Evolutionary conservation across 2,113 vertebrate genomes (phyloP), one percentile per base, ranked within the genome.

Genomic region (Diphyllodes magnificus): DNA sequence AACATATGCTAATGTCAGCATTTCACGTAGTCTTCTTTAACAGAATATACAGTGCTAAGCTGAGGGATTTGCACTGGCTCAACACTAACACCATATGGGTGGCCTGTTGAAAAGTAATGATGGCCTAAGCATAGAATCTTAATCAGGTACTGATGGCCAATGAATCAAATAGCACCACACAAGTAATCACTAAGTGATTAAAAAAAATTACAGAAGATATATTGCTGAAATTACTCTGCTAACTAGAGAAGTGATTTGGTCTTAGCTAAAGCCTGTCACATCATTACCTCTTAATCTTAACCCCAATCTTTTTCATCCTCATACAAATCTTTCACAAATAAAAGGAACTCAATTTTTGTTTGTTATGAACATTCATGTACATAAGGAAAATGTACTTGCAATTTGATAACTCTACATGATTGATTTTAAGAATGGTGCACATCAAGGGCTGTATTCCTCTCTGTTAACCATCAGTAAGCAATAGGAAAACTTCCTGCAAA

Each of bases 61-160:
- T 97, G 97, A 90, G 94, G 98, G 98, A 98, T 99, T 99, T 98
- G 97, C 98, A 98, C 97, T 92, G 98, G 98, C 98, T 98, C 98
- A 98, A 98, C 98, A 98, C 98, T 98, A 98, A 97, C 98, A 98
- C 99, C 98, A 99, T 99, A 99, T 99, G 98, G 98, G 98, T 98
- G 98, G 98, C 98, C 98, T 97, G 98, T 96, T 97, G 97, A 92
- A 98, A 97, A 97, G 98, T 98, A 98, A 98, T 98, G 95, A 98
- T 98, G 97, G 98, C 96, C 98, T 97, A 75, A 96, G 96, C 87
- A 90, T 59, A 97, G 93, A 95, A 98, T 98, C 97, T 97, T 97
- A 97, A 97, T 97, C 97, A 97, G 96, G 88, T 95, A 96, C 95
- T 97, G 96, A 96, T 96, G 97, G 96, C 91, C 97, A 97, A 97